These are phyloP conservation scores for Anastrepha ludens DNA, from an alignment of 1,140 invertebrate species.

Conservation along the genomic window DNA sequence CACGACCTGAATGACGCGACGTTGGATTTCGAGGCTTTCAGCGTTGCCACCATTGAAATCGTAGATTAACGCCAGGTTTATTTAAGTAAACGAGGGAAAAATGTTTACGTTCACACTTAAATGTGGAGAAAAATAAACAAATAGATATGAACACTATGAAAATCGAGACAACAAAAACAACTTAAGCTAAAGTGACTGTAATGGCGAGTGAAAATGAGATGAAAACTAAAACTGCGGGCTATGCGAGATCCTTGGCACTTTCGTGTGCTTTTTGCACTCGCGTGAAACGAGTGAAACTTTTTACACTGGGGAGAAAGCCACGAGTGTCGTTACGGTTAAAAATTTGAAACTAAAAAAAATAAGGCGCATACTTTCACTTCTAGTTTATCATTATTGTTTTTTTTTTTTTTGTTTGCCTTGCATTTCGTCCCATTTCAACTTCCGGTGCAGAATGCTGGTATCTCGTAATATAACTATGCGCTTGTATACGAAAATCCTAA, in stretches of 20 bases:
- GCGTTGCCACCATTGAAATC: not conserved
- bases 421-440: not conserved
- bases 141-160: not conserved
- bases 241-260: not conserved
- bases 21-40: not conserved
- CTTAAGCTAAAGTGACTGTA: conserved; percentile 24
- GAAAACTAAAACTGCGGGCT: not conserved
- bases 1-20: not conserved
- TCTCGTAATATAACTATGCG: not conserved
- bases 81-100: not conserved
- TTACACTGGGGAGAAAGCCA: not conserved
- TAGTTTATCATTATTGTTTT: not conserved
- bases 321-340: not conserved
- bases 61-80: not conserved
- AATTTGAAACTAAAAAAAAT: not conserved
- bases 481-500: too few relatives aligned
- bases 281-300: not conserved
- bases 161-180: not conserved
- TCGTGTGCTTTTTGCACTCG: not conserved
- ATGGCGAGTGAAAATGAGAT: not conserved
- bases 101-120: not conserved
- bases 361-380: not conserved
- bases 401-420: not conserved
- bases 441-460: not conserved
- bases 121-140: not conserved